phyloP scores from a whole-genome alignment of 2,797 vertebrate species.

The Poeciliopsis presidionis region DNA sequence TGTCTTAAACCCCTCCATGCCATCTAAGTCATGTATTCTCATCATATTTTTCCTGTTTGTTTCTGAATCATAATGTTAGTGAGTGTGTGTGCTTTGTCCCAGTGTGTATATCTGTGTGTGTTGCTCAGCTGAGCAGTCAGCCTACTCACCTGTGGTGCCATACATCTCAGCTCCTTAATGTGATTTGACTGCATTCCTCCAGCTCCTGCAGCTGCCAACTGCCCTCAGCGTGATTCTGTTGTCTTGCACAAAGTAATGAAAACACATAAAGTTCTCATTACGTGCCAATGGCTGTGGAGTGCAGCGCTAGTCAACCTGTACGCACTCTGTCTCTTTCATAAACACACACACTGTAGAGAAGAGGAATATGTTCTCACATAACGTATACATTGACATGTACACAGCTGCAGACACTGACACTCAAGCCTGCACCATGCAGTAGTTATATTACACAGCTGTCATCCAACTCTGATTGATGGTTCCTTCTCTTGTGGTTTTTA shows the following conservation, averaged over 20 bases:
- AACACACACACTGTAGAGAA: conserved; percentile 14
- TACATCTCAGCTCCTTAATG: conserved; percentile 72
- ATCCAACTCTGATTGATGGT: conserved; percentile 65
- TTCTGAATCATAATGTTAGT: conserved; percentile 1
- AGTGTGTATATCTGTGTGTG: conserved; percentile 22
- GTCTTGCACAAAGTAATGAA: conserved; percentile 76
- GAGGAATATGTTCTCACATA: conserved; percentile 28
- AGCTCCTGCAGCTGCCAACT: conserved; percentile 59
- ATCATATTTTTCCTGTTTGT: background rate
- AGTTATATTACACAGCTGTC: conserved; percentile 70
- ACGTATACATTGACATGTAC: conserved; percentile 24
- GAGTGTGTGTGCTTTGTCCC: background rate
- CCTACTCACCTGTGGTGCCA: conserved; percentile 63
- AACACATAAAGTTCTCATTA: conserved; percentile 77
- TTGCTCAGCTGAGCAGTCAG: conserved; percentile 41
- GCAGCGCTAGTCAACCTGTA: conserved; percentile 36
- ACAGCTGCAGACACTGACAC: conserved; percentile 23
- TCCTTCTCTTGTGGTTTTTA: conserved; percentile 53
- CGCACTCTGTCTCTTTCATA: conserved; percentile 16
- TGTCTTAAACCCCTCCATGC: background rate
- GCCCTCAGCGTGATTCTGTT: conserved; percentile 63
- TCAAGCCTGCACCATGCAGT: conserved; percentile 45
- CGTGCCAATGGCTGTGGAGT: conserved; percentile 59
- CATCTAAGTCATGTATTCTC: background rate
- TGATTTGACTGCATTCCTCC: conserved; percentile 71